phyloP scores from a whole-genome alignment of 2,888 invertebrate genomes.

The Lycophotia porphyrea region DNA sequence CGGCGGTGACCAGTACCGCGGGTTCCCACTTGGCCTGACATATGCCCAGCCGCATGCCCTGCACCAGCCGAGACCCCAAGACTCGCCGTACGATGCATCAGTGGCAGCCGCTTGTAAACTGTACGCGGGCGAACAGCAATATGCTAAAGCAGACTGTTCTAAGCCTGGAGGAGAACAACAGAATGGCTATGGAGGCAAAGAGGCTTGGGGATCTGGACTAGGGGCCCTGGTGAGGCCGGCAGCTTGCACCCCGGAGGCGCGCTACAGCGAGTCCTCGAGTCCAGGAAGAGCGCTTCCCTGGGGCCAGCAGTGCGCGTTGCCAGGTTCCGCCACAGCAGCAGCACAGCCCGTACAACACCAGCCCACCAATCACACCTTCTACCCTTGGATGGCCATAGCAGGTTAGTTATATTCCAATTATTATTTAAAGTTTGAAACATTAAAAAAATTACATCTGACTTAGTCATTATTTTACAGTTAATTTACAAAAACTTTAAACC shows the following conservation, averaged over 20 bases:
- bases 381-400: constrained; percentile 99
- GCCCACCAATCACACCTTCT: constrained; percentile 97
- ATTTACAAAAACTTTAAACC: constrained; percentile 48
- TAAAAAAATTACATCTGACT: constrained; percentile 28
- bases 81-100: constrained; percentile 97
- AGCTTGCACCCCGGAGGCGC: constrained; percentile 97
- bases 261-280: constrained; percentile 96
- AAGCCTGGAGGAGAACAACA: constrained; percentile 92
- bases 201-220: constrained; percentile 93
- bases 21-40: constrained; percentile 96
- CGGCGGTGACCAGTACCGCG: constrained; percentile 95
- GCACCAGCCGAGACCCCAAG: constrained; percentile 95
- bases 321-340: constrained; percentile 94
- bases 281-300: constrained; percentile 94
- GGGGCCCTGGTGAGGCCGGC: constrained; percentile 94
- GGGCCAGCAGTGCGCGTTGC: constrained; percentile 97
- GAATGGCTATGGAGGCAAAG: constrained; percentile 93
- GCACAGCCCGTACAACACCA: constrained; percentile 97
- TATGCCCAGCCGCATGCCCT: constrained; percentile 95
- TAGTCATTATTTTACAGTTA: constrained; percentile 57
- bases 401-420: constrained; percentile 91
- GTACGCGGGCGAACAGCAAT: constrained; percentile 93
- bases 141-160: constrained; percentile 94
- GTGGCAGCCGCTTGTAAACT: constrained; percentile 96
- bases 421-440: constrained; percentile 39